Conservation (phyloP, 1,140 invertebrate genomes). For the Lutraria rhynchaena region DNA sequence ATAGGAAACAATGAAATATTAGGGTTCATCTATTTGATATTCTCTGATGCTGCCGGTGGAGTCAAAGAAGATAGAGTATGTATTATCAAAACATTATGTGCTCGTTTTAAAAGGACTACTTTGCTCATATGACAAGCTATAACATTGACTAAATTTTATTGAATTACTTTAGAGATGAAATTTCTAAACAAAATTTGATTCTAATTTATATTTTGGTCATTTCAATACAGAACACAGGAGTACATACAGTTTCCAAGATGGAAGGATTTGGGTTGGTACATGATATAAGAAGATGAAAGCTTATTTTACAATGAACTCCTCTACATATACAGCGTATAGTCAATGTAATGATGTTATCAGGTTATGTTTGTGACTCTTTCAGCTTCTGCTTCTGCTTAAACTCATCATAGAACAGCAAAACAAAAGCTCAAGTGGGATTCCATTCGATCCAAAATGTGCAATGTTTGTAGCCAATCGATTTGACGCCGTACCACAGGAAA, state of each 20-base stretch:
- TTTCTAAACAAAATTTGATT: too few relatives aligned
- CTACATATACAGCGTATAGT: background rate
- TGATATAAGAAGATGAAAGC: background rate
- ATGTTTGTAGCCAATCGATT: slow-evolving; percentile 73
- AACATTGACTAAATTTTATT: too few relatives aligned
- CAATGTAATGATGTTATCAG: too few relatives aligned
- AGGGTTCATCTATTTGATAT: slow-evolving; percentile 74
- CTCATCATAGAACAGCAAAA: slow-evolving; percentile 61
- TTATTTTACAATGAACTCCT: background rate
- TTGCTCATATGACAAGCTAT: too few relatives aligned
- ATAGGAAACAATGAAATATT: slow-evolving; percentile 65
- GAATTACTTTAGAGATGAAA: too few relatives aligned
- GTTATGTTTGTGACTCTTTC: slow-evolving; percentile 26
- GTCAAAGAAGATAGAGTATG: slow-evolving; percentile 73
- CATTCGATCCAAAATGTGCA: slow-evolving; percentile 65
- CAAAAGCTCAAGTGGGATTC: background rate
- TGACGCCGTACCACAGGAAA: slow-evolving; percentile 62
- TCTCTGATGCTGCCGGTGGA: slow-evolving; percentile 71
- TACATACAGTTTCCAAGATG: too few relatives aligned
- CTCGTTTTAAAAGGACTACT: too few relatives aligned
- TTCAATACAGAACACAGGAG: too few relatives aligned
- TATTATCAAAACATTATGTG: background rate
- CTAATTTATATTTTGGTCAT: too few relatives aligned
- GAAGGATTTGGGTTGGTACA: background rate
- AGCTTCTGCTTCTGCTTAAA: slow-evolving; percentile 70